Conservation (phyloP, 2,888 invertebrate genomes). For the Biston stratarius region DNA sequence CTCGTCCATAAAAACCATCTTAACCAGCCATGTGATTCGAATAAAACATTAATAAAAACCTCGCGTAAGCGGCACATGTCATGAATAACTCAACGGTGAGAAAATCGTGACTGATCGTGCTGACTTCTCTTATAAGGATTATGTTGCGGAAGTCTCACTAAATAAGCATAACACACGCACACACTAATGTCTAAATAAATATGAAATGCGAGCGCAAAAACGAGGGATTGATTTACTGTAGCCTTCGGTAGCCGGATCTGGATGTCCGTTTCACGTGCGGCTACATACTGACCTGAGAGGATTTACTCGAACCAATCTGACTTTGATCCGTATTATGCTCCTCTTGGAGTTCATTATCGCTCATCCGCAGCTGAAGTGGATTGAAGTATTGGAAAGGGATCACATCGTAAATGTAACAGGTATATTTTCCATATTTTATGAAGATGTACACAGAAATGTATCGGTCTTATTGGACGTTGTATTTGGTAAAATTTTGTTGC, state of each 20-base stretch:
- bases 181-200: conserved; percentile 69
- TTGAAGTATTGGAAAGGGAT: conserved; percentile 59
- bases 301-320: conserved; percentile 34
- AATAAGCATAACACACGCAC: conserved; percentile 57
- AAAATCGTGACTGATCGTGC: conserved; percentile 42
- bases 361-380: conserved; percentile 50
- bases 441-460: conserved; percentile 48
- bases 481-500: conserved; percentile 12
- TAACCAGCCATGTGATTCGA: conserved; percentile 46
- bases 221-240: conserved; percentile 70
- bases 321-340: conserved; percentile 55
- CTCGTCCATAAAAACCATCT: conserved; percentile 46
- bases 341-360: conserved; percentile 55
- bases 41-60: conserved; percentile 51
- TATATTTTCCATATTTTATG: conserved; percentile 63
- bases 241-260: conserved; percentile 61
- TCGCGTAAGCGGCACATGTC: conserved; percentile 46
- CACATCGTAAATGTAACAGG: conserved; percentile 60
- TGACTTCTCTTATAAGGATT: conserved; percentile 54
- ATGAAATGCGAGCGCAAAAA: conserved; percentile 68
- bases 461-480: conserved; percentile 44
- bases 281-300: conserved; percentile 37
- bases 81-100: conserved; percentile 52
- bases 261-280: conserved; percentile 34
- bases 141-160: conserved; percentile 55